Evolutionary conservation across 35 echinoderm and acorn worm species (phyloP).

Genomic region (Stichopus chloronotus): DNA sequence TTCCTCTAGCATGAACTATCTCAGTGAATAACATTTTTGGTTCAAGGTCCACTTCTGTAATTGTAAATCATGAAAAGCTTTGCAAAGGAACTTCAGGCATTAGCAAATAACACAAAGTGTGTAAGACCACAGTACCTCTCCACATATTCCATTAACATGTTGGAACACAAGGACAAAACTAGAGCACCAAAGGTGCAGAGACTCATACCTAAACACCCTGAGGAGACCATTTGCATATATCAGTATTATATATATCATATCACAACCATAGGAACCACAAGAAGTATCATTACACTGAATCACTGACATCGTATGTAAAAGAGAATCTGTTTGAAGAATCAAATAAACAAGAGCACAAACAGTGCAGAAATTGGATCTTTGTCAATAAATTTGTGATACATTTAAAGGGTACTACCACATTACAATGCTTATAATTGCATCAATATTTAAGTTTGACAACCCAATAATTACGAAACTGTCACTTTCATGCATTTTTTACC

Average conservation of each 20-base stretch:
- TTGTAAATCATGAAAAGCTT: neutral
- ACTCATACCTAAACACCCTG: neutral
- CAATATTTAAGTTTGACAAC: too few species aligned
- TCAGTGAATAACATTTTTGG: slow-evolving; percentile 69
- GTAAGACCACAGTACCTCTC: neutral
- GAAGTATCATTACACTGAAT: too few species aligned
- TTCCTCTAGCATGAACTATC: neutral
- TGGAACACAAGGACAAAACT: neutral
- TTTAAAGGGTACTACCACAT: too few species aligned
- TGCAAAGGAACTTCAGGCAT: neutral
- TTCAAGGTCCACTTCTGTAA: slow-evolving; percentile 39
- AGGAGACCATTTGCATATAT: neutral
- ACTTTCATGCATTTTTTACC: too few species aligned
- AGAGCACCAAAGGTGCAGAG: neutral
- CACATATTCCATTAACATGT: neutral
- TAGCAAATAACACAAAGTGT: neutral
- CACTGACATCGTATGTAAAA: too few species aligned
- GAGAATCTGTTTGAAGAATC: too few species aligned
- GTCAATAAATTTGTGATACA: too few species aligned
- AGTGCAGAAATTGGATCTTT: too few species aligned
- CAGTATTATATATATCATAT: neutral
- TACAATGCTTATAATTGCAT: too few species aligned
- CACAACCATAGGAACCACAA: too few species aligned
- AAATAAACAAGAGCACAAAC: too few species aligned
- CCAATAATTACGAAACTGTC: too few species aligned